Evolutionary conservation across 2,113 vertebrate species (phyloP).

Genomic region (Erinaceus europaeus): DNA sequence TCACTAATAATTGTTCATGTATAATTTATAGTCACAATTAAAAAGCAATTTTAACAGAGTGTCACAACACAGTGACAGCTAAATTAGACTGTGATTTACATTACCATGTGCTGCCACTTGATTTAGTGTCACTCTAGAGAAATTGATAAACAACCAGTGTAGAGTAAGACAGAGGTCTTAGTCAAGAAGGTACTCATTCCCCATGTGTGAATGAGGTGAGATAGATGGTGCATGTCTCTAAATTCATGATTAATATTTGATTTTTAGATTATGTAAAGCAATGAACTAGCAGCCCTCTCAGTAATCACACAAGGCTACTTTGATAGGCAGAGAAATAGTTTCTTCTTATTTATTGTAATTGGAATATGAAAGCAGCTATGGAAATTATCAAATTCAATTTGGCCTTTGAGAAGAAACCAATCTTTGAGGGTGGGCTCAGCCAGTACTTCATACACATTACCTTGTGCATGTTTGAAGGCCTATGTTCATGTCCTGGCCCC

Average conservation of each 20-base stretch:
- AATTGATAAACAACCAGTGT: conserved; percentile 79
- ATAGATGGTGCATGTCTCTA: conserved; percentile 35
- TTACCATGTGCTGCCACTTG: conserved; percentile 79
- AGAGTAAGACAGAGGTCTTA: conserved; percentile 74
- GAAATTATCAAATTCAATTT: neutral
- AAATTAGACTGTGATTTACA: conserved; percentile 88
- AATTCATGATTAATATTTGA: conserved; percentile 61
- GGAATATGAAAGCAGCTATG: neutral
- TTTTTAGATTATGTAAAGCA: conserved; percentile 54
- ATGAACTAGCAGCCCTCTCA: neutral
- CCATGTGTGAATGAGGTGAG: conserved; percentile 60
- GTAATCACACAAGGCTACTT: conserved; percentile 26
- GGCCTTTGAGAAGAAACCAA: no score
- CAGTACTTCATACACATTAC: no score
- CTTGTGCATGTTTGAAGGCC: no score
- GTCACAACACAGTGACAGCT: conserved; percentile 87
- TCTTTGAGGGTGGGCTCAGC: no score
- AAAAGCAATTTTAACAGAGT: conserved; percentile 87
- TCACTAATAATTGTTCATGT: conserved; percentile 84
- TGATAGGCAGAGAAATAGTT: neutral
- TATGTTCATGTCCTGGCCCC: no score
- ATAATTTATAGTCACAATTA: conserved; percentile 89
- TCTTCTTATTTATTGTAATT: conserved; percentile 1
- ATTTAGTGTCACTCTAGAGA: conserved; percentile 81
- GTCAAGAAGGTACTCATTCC: conserved; percentile 70